These are phyloP conservation scores for Dasyurus viverrinus DNA, from an alignment of 2,113 vertebrate genomes.

Conservation along the genomic window DNA sequence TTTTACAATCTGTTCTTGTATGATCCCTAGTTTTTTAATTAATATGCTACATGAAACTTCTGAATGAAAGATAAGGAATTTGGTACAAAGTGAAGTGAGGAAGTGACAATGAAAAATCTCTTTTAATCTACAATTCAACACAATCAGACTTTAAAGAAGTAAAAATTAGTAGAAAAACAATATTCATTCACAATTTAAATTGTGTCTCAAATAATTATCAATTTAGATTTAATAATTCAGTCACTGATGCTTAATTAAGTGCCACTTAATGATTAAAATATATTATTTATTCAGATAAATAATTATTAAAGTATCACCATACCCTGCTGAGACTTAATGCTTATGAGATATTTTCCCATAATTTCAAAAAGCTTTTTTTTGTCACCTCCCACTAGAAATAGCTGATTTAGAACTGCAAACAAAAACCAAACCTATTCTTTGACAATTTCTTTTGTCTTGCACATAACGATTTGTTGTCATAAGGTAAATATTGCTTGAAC, in stretches of 20 bases:
- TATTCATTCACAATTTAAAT: conserved; percentile 75
- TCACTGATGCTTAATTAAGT: conserved; percentile 84
- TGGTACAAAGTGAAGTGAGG: conserved; percentile 51
- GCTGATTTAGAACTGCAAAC: conserved; percentile 42
- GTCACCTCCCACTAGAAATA: conserved; percentile 23
- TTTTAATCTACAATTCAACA: conserved; percentile 68
- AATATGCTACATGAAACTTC: conserved; percentile 70
- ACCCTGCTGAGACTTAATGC: conserved; percentile 72
- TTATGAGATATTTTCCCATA: conserved; percentile 66
- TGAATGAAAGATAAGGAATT: conserved; percentile 59
- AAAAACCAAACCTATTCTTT: background rate
- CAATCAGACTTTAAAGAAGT: conserved; percentile 55
- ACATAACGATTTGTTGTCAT: conserved; percentile 24
- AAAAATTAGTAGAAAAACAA: conserved; percentile 60
- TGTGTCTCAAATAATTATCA: conserved; percentile 79
- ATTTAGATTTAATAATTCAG: conserved; percentile 81
- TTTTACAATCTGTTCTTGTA: background rate
- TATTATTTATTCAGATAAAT: conserved; percentile 86
- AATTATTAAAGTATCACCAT: conserved; percentile 76
- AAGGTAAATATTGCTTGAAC: background rate
- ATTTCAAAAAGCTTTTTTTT: conserved; percentile 61
- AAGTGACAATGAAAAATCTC: conserved; percentile 53
- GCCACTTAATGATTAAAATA: conserved; percentile 81
- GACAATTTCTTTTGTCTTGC: conserved; percentile 25
- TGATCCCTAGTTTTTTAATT: conserved; percentile 60